These are phyloP conservation scores for Gari tellinella DNA, from an alignment of 2,888 invertebrate genomes.

Conservation along the genomic window DNA sequence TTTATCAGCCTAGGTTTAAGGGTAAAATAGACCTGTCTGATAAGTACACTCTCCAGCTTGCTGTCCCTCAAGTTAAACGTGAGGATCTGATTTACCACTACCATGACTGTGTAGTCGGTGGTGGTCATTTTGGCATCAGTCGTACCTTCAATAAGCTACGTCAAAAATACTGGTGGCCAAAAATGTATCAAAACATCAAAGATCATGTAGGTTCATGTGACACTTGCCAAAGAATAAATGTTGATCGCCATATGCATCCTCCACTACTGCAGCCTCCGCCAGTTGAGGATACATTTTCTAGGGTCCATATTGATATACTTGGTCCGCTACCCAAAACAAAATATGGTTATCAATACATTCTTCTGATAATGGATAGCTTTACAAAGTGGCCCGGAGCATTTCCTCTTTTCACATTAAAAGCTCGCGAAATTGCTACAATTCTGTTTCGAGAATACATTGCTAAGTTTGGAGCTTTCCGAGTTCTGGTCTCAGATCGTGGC, in stretches of 20 bases:
- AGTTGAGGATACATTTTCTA: slow-evolving; percentile 27
- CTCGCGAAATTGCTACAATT: slow-evolving; percentile 46
- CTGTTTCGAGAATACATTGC: slow-evolving; percentile 45
- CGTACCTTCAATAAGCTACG: slow-evolving; percentile 7
- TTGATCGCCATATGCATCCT: slow-evolving; percentile 8
- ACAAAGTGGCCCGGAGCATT: slow-evolving; percentile 58
- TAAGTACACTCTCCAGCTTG: too few species aligned
- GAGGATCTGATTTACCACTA: slow-evolving; percentile 26
- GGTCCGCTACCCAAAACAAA: slow-evolving; percentile 30
- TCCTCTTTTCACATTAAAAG: slow-evolving; percentile 49
- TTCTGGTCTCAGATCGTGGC: slow-evolving; percentile 37
- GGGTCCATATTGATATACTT: slow-evolving; percentile 50
- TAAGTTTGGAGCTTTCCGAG: slow-evolving; percentile 46
- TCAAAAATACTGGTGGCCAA: slow-evolving; percentile 48
- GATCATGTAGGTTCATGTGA: slow-evolving; percentile 28
- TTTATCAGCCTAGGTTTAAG: slow-evolving; percentile 17
- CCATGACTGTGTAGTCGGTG: slow-evolving; percentile 25
- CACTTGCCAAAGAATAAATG: slow-evolving; percentile 29
- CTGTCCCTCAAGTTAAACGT: slow-evolving; percentile 10
- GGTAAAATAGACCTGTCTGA: slow-evolving; percentile 19
- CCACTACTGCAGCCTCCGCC: slow-evolving; percentile 34
- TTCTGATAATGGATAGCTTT: slow-evolving; percentile 47
- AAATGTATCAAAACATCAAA: slow-evolving; percentile 37
- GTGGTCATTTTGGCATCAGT: slow-evolving; percentile 19
- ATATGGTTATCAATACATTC: slow-evolving; percentile 28